Percentiles rank a stretch among this genome's conserved stretches.
These are phyloP conservation scores for Cardinalis cardinalis DNA, from an alignment of 2,113 vertebrate species.

Conservation along the genomic window DNA sequence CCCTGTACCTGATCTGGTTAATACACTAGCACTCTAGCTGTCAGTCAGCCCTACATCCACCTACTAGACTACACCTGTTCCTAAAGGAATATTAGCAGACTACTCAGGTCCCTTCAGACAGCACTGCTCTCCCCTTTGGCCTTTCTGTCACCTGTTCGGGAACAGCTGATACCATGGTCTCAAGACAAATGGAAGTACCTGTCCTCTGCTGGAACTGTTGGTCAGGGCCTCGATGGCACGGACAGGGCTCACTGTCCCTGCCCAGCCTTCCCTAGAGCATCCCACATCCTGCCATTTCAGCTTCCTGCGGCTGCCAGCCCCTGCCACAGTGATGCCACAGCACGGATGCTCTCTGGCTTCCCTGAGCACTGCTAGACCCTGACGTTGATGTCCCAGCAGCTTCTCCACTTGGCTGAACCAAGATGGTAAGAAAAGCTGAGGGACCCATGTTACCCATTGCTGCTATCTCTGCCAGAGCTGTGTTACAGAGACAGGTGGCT, in stretches of 20 bases:
- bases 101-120: neutral
- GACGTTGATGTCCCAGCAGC: accelerated
- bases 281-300: neutral
- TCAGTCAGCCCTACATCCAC: neutral
- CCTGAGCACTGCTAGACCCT: neutral
- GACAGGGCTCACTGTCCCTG: neutral
- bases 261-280: neutral
- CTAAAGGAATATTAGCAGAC: neutral
- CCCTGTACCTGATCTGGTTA: neutral
- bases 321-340: accelerated
- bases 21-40: neutral
- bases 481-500: neutral
- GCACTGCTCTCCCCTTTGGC: neutral
- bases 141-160: neutral
- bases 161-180: neutral
- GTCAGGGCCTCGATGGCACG: accelerated
- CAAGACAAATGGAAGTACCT: neutral
- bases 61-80: neutral
- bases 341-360: accelerated
- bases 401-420: neutral
- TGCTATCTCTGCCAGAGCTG: neutral
- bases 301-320: accelerated
- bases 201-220: neutral
- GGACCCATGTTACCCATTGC: neutral
- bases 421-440: neutral